These are phyloP conservation scores for Mus caroli DNA, from an alignment of 2,797 vertebrate genomes.

Conservation along the genomic window DNA sequence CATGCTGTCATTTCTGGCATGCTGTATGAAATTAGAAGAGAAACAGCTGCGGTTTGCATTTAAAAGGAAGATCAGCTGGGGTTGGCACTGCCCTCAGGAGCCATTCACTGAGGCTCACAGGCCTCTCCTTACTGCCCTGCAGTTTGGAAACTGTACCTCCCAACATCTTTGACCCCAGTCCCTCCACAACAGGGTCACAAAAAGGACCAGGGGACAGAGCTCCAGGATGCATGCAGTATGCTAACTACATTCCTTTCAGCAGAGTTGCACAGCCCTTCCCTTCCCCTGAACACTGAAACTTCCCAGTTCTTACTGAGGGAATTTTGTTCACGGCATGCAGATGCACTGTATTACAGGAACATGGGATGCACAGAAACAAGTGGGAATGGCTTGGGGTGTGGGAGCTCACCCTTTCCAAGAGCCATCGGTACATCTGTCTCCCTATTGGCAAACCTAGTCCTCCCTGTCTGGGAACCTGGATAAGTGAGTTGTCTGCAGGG, in stretches of 20 bases:
- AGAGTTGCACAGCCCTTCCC: background rate
- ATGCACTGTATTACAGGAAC: background rate
- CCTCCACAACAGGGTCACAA: background rate
- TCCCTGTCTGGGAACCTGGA: background rate
- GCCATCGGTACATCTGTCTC: background rate
- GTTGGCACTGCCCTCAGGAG: constrained; percentile 82
- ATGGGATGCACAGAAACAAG: background rate
- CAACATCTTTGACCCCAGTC: background rate
- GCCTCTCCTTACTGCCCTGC: background rate
- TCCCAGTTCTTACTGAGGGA: background rate
- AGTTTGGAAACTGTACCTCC: background rate
- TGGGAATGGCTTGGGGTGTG: background rate
- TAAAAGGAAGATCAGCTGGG: constrained; percentile 71
- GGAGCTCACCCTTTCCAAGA: background rate
- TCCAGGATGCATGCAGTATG: background rate
- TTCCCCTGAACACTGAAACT: background rate
- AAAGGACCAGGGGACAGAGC: background rate
- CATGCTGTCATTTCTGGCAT: constrained; percentile 86
- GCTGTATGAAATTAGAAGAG: constrained; percentile 84
- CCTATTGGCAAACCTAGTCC: background rate
- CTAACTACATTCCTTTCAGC: background rate
- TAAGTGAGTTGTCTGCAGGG: constrained; percentile 16
- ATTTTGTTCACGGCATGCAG: background rate
- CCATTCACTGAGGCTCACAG: constrained; percentile 73
- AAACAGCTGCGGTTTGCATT: constrained; percentile 80